Conservation (phyloP, 2,113 vertebrate genomes). For the Deroptyus accipitrinus region DNA sequence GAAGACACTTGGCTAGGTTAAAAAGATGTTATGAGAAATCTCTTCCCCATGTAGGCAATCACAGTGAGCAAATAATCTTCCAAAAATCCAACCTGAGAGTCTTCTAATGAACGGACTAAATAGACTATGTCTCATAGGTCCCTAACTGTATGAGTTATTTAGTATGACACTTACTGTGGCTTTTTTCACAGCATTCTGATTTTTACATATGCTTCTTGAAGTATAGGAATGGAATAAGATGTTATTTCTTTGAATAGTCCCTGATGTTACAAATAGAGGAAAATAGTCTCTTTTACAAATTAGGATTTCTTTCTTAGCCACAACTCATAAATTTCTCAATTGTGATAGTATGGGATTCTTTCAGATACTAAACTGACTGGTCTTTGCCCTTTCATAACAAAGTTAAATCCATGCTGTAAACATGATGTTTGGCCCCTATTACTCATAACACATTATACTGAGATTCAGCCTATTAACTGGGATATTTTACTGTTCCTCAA, state of each 20-base stretch:
- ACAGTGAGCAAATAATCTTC: neutral
- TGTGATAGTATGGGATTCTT: neutral
- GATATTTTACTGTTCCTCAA: neutral
- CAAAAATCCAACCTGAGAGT: neutral
- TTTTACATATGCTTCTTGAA: neutral
- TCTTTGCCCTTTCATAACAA: neutral
- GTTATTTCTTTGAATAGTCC: neutral
- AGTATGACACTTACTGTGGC: neutral
- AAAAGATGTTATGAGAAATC: neutral
- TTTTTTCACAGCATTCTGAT: neutral
- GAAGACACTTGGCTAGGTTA: neutral
- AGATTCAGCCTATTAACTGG: neutral
- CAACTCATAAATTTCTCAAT: neutral
- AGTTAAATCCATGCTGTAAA: neutral
- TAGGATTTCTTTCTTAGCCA: neutral
- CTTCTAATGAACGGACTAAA: neutral
- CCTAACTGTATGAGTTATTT: neutral
- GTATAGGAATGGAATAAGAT: neutral
- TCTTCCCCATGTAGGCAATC: neutral
- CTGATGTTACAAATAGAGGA: neutral
- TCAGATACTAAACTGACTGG: neutral
- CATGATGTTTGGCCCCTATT: neutral
- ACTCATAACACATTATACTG: neutral
- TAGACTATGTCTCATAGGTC: neutral
- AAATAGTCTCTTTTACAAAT: neutral